Percentiles rank a stretch among this genome's conserved stretches.
phyloP scores from a whole-genome alignment of 2,113 vertebrate species.

The Platycercus adscitus region DNA sequence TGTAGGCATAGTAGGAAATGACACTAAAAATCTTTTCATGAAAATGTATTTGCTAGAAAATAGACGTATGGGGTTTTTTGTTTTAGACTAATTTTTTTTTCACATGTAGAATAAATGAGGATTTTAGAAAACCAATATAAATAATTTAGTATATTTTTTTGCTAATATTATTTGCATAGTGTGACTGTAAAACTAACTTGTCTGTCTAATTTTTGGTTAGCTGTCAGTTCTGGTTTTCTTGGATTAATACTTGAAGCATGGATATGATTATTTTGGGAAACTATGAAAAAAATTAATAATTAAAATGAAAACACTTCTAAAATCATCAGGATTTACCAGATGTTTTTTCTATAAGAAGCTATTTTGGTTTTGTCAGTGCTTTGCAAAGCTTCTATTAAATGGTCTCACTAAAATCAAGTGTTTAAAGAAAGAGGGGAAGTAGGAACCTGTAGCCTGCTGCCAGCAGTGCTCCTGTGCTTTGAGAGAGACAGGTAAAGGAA shows the following conservation, averaged over 20 bases:
- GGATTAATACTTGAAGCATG: background rate
- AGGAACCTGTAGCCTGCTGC: background rate
- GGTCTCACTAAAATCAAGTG: background rate
- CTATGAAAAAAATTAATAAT: background rate
- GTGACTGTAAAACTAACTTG: background rate
- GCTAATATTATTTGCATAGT: background rate
- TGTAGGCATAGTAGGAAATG: background rate
- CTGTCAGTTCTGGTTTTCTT: background rate
- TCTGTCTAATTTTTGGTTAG: background rate
- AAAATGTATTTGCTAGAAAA: background rate
- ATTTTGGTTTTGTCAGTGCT: background rate
- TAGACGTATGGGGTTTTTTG: fast-evolving
- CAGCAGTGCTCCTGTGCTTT: background rate
- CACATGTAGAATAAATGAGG: background rate
- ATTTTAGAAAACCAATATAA: background rate
- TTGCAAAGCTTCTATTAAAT: background rate
- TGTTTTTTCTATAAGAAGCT: background rate
- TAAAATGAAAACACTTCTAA: background rate
- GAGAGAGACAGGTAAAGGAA: background rate
- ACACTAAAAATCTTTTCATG: background rate
- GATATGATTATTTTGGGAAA: background rate
- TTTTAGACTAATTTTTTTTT: background rate
- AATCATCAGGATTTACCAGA: background rate
- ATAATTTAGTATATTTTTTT: background rate
- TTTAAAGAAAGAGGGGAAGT: background rate